Percentiles rank a stretch among this genome's conserved stretches.
Conservation (phyloP, 2,888 invertebrate species). For the Imbricaverruca yamaguchii region DNA sequence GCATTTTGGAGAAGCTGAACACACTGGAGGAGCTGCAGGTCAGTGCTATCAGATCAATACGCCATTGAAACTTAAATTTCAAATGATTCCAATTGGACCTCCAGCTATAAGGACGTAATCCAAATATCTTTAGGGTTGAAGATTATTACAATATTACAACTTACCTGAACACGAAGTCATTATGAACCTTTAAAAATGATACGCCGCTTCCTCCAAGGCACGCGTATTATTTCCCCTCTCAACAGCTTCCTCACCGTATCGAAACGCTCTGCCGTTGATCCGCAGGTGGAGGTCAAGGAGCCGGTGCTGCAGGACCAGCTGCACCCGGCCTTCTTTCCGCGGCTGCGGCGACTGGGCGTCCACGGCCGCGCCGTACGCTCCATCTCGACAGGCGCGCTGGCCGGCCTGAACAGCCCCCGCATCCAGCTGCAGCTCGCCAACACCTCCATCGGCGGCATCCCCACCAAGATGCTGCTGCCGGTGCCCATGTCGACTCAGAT, state of each 20-base stretch:
- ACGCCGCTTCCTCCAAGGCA: no score
- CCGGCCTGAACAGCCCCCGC: conserved; percentile 56
- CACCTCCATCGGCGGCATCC: conserved; percentile 67
- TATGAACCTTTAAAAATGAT: no score
- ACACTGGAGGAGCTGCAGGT: conserved; percentile 57
- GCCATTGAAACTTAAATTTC: no score
- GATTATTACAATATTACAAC: no score
- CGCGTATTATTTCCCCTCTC: no score
- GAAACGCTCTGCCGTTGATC: no score
- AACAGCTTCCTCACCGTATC: no score
- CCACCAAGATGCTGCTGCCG: conserved; percentile 75
- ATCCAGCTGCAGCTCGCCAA: conserved; percentile 68
- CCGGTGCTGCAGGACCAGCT: conserved; percentile 52
- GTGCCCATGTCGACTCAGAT: conserved; percentile 77
- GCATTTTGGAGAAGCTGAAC: conserved; percentile 64
- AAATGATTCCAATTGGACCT: no score
- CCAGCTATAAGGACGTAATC: no score
- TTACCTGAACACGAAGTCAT: no score
- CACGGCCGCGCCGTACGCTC: conserved; percentile 65
- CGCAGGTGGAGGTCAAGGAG: conserved; percentile 78
- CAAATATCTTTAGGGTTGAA: no score
- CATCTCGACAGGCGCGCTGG: conserved; percentile 72
- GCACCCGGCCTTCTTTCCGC: conserved; percentile 55
- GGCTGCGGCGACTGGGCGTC: conserved; percentile 63
- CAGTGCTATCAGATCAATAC: no score